Percentiles rank a stretch among this genome's conserved stretches.
These are phyloP conservation scores for Phylloscopus trochilus DNA, from an alignment of 2,113 vertebrate genomes.

Conservation along the genomic window DNA sequence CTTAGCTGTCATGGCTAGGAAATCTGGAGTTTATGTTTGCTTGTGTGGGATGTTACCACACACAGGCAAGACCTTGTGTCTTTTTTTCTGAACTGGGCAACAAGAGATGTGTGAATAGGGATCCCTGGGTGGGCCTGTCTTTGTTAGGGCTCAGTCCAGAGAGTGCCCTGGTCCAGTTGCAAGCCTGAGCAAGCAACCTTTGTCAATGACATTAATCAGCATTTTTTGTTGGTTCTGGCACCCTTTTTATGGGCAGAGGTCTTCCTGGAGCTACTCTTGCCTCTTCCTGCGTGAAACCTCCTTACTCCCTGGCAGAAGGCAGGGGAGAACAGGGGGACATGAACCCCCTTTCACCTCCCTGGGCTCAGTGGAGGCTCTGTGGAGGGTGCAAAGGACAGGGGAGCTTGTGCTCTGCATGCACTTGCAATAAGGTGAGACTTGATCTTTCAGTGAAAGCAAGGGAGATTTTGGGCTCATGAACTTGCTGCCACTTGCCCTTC, in stretches of 20 bases:
- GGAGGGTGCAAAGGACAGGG: neutral
- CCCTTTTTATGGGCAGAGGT: neutral
- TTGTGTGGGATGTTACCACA: neutral
- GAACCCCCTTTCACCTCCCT: rapidly evolving
- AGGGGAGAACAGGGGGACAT: neutral
- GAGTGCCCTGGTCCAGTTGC: neutral
- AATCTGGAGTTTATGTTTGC: neutral
- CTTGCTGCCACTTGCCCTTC: neutral
- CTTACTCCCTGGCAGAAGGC: neutral
- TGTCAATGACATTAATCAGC: neutral
- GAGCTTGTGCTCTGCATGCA: neutral
- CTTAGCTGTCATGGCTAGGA: neutral
- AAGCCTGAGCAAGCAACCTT: neutral
- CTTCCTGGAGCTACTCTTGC: neutral
- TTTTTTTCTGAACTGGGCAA: neutral
- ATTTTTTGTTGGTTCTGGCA: neutral
- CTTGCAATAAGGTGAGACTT: neutral
- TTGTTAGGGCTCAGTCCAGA: neutral
- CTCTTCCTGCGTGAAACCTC: neutral
- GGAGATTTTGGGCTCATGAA: neutral
- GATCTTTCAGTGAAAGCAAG: neutral
- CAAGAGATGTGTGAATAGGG: neutral
- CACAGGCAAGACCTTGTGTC: neutral
- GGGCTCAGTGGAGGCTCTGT: rapidly evolving
- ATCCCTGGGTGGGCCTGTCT: neutral